Evolutionary conservation across 2,888 invertebrate species (phyloP), one percentile per base, ranked within the genome.

Genomic region (Nematopogon swammerdamellus): DNA sequence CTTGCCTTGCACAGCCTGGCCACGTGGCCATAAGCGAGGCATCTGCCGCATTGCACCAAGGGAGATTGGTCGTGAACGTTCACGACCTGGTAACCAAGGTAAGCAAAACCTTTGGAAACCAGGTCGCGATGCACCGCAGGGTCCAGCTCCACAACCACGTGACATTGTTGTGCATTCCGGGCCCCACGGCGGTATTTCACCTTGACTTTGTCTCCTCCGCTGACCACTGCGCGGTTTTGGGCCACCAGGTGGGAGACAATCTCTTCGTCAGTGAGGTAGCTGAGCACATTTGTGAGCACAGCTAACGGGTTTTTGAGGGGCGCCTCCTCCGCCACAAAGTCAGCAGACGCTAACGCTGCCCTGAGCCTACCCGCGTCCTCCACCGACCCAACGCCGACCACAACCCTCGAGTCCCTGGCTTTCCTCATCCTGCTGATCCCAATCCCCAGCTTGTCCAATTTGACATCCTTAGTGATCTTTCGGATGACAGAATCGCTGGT

Each of bases 21-120:
- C 0, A 58, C 58, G 51, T 61, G 60, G 0, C 60, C 59, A 18
- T 50, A 60, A 0, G 56, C 58, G 0, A 60, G 53, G 47, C 60
- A 60, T n/a, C 52, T 56, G 0, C 54, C 44, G 49, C 59, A 53
- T 19, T 51, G 51, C 17, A 49, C 25, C 11, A 53, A 47, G 6
- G 53, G 51, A 6, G 50, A 48, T n/a, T n/a, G n/a, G n/a, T n/a
- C n/a, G n/a, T n/a, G n/a, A n/a, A n/a, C n/a, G n/a, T n/a, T 14
- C 51, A 50, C 43, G 50, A 48, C 1, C 17, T 52, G 50, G 1
- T 49, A 19, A 18, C 47, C 52, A 1, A 50, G 19, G 25, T 52
- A 20, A 1, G 47, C 29, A 1, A 16, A 16, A 11, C 48, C 52
- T 6, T 18, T n/a, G 1, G 52, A 19, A 1, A 58, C 19, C 6